These are phyloP conservation scores for Poeciliopsis turrubarensis DNA, from an alignment of 2,113 vertebrate species.

Conservation along the genomic window DNA sequence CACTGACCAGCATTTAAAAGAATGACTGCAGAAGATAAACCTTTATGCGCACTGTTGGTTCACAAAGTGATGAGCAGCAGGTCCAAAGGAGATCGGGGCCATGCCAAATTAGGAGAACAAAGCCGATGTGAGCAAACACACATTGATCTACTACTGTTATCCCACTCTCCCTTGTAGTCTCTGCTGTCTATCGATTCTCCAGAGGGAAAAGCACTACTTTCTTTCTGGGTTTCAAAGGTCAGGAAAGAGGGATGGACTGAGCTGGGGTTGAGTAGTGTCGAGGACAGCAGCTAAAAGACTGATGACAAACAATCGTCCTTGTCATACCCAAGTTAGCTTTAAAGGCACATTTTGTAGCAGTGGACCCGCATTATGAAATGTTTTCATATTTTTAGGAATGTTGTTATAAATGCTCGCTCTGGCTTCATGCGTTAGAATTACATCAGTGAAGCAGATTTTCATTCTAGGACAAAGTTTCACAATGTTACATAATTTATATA, in stretches of 20 bases:
- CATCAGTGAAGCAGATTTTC: background rate
- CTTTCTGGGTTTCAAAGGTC: slow-evolving; percentile 71
- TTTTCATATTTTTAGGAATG: no score
- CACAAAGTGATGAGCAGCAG: slow-evolving; percentile 6
- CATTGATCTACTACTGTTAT: slow-evolving; percentile 49
- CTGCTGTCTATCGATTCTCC: slow-evolving; percentile 61
- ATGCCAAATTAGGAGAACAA: slow-evolving; percentile 29
- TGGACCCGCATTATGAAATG: no score
- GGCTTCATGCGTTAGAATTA: background rate
- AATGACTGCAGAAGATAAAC: slow-evolving; percentile 36
- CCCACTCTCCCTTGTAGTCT: slow-evolving; percentile 40
- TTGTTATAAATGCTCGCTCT: no score
- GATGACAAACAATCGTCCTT: background rate
- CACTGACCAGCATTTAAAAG: slow-evolving; percentile 36
- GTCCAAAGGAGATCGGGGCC: slow-evolving; percentile 28
- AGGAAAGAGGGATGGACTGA: slow-evolving; percentile 45
- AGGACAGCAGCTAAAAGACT: slow-evolving; percentile 24
- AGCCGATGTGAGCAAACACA: slow-evolving; percentile 2
- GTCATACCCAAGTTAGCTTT: background rate
- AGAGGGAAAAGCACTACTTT: slow-evolving; percentile 64
- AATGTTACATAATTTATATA: no score
- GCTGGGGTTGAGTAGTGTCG: slow-evolving; percentile 48
- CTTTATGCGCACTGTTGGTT: slow-evolving; percentile 38
- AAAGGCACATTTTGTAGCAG: background rate
- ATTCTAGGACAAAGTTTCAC: background rate